These are phyloP conservation scores for Poeciliopsis gracilis DNA, from an alignment of 2,797 vertebrate species.

Conservation along the genomic window DNA sequence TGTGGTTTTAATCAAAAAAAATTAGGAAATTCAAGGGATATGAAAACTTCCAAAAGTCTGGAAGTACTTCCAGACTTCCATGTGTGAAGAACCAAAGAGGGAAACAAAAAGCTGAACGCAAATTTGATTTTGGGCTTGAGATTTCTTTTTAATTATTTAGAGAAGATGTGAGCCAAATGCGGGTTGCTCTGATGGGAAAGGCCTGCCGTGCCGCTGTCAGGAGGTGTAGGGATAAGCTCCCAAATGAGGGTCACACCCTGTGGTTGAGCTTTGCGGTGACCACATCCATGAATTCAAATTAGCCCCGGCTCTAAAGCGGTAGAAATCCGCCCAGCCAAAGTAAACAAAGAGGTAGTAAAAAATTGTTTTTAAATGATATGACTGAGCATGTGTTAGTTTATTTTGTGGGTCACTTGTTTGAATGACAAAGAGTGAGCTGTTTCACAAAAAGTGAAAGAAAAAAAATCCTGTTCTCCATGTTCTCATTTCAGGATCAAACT, in stretches of 20 bases:
- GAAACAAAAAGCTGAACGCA: neutral
- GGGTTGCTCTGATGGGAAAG: neutral
- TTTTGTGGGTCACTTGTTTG: neutral
- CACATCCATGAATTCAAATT: constrained; percentile 80
- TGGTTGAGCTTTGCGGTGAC: constrained; percentile 56
- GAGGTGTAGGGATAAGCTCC: constrained; percentile 30
- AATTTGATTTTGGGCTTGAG: neutral
- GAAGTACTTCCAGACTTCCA: neutral
- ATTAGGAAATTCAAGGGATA: neutral
- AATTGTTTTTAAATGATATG: constrained; percentile 4
- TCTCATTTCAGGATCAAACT: constrained; percentile 2
- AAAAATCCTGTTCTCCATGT: neutral
- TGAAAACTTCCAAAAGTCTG: neutral
- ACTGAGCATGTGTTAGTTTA: neutral
- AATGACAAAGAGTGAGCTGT: neutral
- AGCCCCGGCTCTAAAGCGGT: constrained; percentile 15
- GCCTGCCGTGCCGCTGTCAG: constrained; percentile 14
- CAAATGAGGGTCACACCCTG: constrained; percentile 56
- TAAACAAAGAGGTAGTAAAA: neutral
- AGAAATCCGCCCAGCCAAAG: constrained; percentile 20
- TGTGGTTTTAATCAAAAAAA: neutral
- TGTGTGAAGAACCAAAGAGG: neutral
- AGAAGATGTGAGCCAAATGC: constrained; percentile 6
- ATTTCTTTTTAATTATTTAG: neutral
- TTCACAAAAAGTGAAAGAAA: neutral